Evolutionary conservation across 2,888 invertebrate species (phyloP).

Genomic region (Eurois occulta): DNA sequence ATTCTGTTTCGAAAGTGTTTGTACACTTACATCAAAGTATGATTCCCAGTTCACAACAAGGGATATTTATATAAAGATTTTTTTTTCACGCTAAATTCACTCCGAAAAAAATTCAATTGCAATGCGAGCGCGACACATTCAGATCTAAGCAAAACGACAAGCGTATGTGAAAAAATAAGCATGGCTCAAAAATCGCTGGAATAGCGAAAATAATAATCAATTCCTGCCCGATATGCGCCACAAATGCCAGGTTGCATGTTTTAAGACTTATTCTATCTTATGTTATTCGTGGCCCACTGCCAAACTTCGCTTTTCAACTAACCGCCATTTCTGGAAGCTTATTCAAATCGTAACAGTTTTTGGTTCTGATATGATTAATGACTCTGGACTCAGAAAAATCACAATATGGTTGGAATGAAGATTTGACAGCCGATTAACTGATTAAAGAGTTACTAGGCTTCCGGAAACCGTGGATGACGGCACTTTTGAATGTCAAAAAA

Average conservation of each 20-base stretch:
- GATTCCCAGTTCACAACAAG: background rate
- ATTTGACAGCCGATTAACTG: background rate
- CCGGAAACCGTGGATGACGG: background rate
- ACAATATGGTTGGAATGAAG: background rate
- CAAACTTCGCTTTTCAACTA: slow-evolving; percentile 41
- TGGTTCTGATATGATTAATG: slow-evolving; percentile 12
- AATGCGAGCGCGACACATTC: background rate
- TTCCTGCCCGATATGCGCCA: slow-evolving; percentile 13
- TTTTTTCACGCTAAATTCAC: background rate
- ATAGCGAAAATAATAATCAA: slow-evolving; percentile 3
- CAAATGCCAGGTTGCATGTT: slow-evolving; percentile 39
- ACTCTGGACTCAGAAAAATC: background rate
- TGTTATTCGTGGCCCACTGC: slow-evolving; percentile 42
- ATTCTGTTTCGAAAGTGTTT: background rate
- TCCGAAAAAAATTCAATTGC: background rate
- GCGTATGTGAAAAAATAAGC: slow-evolving; percentile 3
- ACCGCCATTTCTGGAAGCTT: slow-evolving; percentile 28
- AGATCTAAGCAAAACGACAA: background rate
- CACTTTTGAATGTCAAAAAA: too few relatives aligned
- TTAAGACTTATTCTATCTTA: slow-evolving; percentile 44
- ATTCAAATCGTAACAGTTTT: slow-evolving; percentile 39
- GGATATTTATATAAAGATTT: background rate
- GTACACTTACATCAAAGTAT: background rate
- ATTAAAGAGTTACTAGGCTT: background rate
- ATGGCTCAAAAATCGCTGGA: background rate